These are phyloP conservation scores for Drosophila aldrichi DNA, from an alignment of 2,888 invertebrate genomes.

Conservation along the genomic window DNA sequence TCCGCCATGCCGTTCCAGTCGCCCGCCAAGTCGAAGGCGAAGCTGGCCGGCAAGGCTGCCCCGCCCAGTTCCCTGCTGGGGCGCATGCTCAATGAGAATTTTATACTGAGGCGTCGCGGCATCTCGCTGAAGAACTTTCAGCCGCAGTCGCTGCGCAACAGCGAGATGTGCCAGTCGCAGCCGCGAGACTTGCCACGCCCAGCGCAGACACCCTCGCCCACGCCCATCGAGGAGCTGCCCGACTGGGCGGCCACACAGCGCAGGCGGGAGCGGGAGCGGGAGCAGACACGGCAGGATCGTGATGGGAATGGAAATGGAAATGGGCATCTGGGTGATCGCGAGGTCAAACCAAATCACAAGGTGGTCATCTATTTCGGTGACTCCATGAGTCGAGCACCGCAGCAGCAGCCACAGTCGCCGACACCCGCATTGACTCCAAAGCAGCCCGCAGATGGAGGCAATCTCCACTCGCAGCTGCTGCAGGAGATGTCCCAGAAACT, in stretches of 20 bases:
- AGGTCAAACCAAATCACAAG: slow-evolving; percentile 86
- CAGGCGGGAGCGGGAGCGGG: slow-evolving; percentile 28
- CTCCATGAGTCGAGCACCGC: slow-evolving; percentile 85
- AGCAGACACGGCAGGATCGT: slow-evolving; percentile 15
- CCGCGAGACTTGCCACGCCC: slow-evolving; percentile 61
- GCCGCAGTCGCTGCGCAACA: slow-evolving; percentile 80
- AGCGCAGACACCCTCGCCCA: slow-evolving; percentile 79
- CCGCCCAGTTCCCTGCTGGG: slow-evolving; percentile 79
- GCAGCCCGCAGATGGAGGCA: slow-evolving; percentile 46
- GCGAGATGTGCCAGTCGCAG: slow-evolving; percentile 79
- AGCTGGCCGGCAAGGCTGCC: slow-evolving; percentile 34
- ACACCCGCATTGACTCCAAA: slow-evolving; percentile 24
- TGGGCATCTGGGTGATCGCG: slow-evolving; percentile 50
- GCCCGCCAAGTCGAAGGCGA: slow-evolving; percentile 32
- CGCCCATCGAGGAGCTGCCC: slow-evolving; percentile 77
- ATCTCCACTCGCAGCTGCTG: slow-evolving; percentile 67
- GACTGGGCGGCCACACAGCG: slow-evolving; percentile 60
- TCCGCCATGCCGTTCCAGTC: slow-evolving; percentile 28
- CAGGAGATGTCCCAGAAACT: slow-evolving; percentile 79
- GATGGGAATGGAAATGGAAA: slow-evolving; percentile 63
- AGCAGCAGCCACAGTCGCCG: slow-evolving; percentile 36
- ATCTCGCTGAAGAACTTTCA: slow-evolving; percentile 82
- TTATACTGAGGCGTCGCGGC: slow-evolving; percentile 86
- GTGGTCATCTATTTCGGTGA: slow-evolving; percentile 92
- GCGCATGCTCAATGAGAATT: slow-evolving; percentile 85